These are phyloP conservation scores for Magallana nippona DNA, from an alignment of 2,888 invertebrate genomes.

Conservation along the genomic window DNA sequence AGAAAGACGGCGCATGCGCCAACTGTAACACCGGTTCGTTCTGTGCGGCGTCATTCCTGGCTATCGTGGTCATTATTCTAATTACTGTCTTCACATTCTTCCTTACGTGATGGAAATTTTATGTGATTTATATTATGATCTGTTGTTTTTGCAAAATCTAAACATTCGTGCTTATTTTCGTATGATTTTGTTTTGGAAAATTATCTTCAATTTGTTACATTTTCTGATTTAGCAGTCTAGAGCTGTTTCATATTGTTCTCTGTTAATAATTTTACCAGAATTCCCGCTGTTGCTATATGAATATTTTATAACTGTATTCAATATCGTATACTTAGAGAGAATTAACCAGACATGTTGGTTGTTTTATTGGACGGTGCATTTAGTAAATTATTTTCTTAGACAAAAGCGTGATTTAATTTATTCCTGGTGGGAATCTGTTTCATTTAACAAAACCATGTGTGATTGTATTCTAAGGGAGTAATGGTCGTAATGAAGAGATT, in stretches of 20 bases:
- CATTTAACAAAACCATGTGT: neutral
- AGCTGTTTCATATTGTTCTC: no score
- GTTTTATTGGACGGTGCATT: slow-evolving; percentile 17
- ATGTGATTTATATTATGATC: neutral
- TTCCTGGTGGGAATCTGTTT: slow-evolving; percentile 1
- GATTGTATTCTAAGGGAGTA: neutral
- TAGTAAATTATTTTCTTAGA: slow-evolving; percentile 31
- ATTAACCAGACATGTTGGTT: neutral
- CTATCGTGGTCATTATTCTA: slow-evolving; percentile 13
- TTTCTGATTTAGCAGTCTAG: no score
- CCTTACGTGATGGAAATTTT: neutral
- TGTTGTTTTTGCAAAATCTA: neutral
- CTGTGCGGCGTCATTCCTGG: slow-evolving; percentile 6
- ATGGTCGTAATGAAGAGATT: neutral
- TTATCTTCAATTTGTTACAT: neutral
- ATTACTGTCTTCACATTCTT: slow-evolving; percentile 8
- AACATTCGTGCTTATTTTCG: neutral
- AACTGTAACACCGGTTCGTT: slow-evolving; percentile 32
- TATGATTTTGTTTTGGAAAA: neutral
- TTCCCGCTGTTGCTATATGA: neutral
- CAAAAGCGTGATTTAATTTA: neutral
- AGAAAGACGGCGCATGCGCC: slow-evolving; percentile 13
- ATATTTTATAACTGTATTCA: neutral
- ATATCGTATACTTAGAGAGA: neutral
- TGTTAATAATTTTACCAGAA: no score